These are phyloP conservation scores for Molorchus minor DNA, from an alignment of 2,888 invertebrate genomes.

Conservation along the genomic window DNA sequence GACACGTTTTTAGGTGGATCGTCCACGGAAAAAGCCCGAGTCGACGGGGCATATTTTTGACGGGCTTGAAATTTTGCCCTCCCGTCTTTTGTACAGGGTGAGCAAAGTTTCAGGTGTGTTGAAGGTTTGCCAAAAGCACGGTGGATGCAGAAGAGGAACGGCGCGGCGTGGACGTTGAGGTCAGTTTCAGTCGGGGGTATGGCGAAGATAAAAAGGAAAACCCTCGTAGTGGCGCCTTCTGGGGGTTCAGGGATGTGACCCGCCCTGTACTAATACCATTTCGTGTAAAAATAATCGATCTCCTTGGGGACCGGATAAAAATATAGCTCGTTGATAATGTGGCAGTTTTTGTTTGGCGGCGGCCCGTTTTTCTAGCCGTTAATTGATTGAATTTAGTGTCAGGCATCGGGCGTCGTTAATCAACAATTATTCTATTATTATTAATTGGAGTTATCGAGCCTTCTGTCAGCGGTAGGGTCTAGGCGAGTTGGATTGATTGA, in stretches of 20 bases:
- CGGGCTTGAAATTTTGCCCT: constrained; percentile 84
- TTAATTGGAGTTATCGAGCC: neutral
- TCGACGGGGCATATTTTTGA: constrained; percentile 39
- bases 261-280: too few species aligned
- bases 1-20: constrained; percentile 20
- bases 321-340: too few species aligned
- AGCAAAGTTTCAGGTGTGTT: constrained; percentile 91
- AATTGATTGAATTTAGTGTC: too few species aligned
- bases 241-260: too few species aligned
- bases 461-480: neutral
- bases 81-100: constrained; percentile 76
- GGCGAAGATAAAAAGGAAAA: too few species aligned
- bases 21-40: neutral
- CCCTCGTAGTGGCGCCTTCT: too few species aligned
- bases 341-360: too few species aligned
- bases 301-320: too few species aligned
- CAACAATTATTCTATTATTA: neutral
- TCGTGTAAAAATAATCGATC: too few species aligned
- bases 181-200: too few species aligned
- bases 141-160: neutral
- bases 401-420: neutral
- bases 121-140: constrained; percentile 54
- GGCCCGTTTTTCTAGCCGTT: too few species aligned
- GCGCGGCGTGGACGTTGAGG: neutral
- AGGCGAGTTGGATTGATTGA: neutral